These are phyloP conservation scores for Mesocricetus auratus DNA, from an alignment of 2,113 vertebrate genomes.

Conservation along the genomic window DNA sequence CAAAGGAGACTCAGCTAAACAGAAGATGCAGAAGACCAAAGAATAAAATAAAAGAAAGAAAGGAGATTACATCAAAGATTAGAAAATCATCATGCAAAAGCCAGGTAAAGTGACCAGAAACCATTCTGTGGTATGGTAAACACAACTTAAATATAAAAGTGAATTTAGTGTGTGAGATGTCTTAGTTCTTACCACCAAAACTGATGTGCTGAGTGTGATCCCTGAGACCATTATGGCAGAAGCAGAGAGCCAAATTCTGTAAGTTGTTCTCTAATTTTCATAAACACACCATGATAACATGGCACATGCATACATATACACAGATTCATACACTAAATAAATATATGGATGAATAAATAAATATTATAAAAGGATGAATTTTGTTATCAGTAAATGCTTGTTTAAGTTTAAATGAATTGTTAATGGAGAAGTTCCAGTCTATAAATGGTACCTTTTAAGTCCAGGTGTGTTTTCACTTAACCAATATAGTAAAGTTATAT, in stretches of 20 bases:
- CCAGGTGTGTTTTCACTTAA: neutral
- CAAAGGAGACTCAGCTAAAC: neutral
- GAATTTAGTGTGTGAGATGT: neutral
- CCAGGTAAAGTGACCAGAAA: neutral
- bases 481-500: neutral
- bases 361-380: neutral
- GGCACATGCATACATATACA: neutral
- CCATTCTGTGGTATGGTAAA: neutral
- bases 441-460: constrained; percentile 32
- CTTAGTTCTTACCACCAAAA: neutral
- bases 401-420: constrained; percentile 10
- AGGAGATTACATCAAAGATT: neutral
- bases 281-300: neutral
- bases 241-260: neutral
- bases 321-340: neutral
- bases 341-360: too few species aligned
- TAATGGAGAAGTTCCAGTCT: constrained; percentile 1
- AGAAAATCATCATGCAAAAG: neutral
- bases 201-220: neutral
- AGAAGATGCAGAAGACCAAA: neutral
- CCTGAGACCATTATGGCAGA: neutral
- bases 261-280: neutral
- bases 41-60: neutral
- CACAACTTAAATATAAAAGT: constrained; percentile 28
- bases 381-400: neutral